A percentile compares a stretch with the other conserved stretches of the same genome.
phyloP scores from a whole-genome alignment of 2,113 vertebrate genomes.

The Apus apus region DNA sequence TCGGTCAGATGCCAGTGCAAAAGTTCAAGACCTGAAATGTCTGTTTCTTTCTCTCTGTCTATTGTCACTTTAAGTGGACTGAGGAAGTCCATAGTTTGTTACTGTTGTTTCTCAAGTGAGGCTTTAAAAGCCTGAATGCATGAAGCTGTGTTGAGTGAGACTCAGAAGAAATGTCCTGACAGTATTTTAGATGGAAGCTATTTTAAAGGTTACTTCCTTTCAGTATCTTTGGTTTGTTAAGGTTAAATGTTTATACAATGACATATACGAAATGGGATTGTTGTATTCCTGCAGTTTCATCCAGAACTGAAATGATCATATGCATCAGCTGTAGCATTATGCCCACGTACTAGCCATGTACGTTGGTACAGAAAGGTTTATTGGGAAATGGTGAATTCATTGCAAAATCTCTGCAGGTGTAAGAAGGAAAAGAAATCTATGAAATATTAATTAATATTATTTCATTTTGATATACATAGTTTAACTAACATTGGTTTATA shows the following conservation, averaged over 20 bases:
- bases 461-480: background rate
- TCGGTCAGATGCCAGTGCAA: background rate
- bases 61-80: background rate
- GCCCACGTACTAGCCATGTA: background rate
- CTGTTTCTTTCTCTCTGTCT: background rate
- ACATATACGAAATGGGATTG: background rate
- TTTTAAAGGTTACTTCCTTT: background rate
- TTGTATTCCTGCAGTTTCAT: fast-evolving
- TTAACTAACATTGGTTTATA: background rate
- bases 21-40: background rate
- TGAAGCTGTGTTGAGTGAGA: background rate
- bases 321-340: background rate
- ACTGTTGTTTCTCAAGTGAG: background rate
- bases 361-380: background rate
- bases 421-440: background rate
- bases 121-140: background rate
- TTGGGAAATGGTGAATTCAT: background rate
- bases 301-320: background rate
- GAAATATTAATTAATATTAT: background rate
- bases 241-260: background rate
- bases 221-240: background rate
- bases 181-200: background rate
- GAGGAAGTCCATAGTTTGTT: background rate
- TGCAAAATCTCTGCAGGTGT: background rate
- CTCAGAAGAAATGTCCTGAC: background rate